Evolutionary conservation across 2,888 invertebrate species (phyloP).

Genomic region (Microctonus aethiopoides): DNA sequence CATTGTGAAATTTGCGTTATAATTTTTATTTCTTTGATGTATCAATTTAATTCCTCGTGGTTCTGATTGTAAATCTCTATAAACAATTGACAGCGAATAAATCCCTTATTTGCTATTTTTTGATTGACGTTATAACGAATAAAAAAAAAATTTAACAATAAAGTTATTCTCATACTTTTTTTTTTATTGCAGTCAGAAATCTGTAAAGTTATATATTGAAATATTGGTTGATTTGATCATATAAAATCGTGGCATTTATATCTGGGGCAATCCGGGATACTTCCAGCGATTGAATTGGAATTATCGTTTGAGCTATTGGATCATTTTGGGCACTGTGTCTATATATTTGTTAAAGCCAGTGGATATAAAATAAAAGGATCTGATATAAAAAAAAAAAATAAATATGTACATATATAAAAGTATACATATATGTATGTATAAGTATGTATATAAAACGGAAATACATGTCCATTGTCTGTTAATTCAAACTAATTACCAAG

Average conservation of each 20-base stretch:
- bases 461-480: neutral
- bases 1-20: neutral
- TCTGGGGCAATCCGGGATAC: neutral
- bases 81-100: no score
- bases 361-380: neutral
- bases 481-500: conserved; percentile 25
- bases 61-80: no score
- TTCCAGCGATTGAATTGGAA: neutral
- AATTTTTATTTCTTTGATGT: no score
- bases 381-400: neutral
- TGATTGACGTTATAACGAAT: no score
- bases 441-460: neutral
- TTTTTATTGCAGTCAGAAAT: neutral
- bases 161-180: no score
- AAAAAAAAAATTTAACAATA: no score
- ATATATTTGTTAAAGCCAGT: neutral
- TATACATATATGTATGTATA: neutral
- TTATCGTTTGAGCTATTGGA: neutral
- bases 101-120: no score
- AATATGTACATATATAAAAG: neutral
- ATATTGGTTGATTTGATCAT: neutral
- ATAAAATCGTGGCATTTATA: neutral
- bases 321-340: neutral
- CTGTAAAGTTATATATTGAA: neutral
- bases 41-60: no score